Conservation (phyloP, 2,113 vertebrate species). For the Halichoerus grypus region DNA sequence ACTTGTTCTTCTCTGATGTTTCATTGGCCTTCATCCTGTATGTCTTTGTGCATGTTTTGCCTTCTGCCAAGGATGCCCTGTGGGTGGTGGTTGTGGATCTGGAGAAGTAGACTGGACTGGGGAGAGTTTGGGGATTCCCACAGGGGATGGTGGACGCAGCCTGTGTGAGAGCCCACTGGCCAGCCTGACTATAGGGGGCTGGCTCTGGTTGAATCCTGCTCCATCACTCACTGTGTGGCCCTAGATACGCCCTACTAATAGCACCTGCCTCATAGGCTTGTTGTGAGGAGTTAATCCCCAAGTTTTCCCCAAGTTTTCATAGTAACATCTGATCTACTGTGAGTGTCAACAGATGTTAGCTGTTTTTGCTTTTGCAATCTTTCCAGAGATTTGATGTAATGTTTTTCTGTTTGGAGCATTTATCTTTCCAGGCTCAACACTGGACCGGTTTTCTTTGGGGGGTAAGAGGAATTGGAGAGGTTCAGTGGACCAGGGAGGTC, state of each 20-base stretch:
- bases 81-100: neutral
- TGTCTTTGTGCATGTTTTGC: neutral
- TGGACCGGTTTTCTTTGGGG: neutral
- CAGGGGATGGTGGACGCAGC: no score
- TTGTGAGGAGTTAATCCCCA: neutral
- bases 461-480: neutral
- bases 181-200: neutral
- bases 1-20: neutral
- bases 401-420: neutral
- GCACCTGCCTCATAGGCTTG: neutral
- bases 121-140: neutral
- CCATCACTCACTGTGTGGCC: neutral
- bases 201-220: neutral
- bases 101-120: neutral
- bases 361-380: neutral
- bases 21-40: neutral
- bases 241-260: neutral
- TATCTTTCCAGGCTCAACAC: neutral
- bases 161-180: neutral
- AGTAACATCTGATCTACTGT: neutral
- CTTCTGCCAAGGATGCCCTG: neutral
- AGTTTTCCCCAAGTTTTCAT: neutral
- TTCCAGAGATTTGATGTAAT: neutral
- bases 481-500: neutral
- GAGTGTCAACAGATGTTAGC: neutral